Conservation (phyloP, 1,140 invertebrate species). For the Drosophila setifemur region DNA sequence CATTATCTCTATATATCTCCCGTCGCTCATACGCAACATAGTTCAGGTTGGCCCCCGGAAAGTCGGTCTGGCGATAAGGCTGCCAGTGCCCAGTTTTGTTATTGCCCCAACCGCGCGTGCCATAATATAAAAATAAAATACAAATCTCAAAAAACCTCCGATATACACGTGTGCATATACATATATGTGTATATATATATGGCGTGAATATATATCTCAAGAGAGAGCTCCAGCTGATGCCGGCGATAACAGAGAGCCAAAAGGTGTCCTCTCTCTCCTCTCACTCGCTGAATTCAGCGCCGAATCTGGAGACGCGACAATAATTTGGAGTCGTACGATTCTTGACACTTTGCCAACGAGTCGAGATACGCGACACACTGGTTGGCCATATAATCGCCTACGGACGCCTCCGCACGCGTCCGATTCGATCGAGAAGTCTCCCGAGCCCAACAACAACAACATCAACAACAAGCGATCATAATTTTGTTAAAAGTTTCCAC, state of each 20-base stretch:
- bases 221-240: constrained; percentile 14
- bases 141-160: constrained; percentile 37
- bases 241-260: constrained; percentile 26
- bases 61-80: constrained; percentile 17
- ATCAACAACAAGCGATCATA: constrained; percentile 1
- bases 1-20: constrained; percentile 19
- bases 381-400: constrained; percentile 24
- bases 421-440: constrained; percentile 1
- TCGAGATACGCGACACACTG: constrained; percentile 15
- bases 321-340: constrained; percentile 34
- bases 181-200: not conserved
- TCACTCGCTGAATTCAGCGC: constrained; percentile 4
- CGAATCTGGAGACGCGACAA: constrained; percentile 8
- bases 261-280: not conserved
- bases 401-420: not conserved
- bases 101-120: constrained; percentile 32
- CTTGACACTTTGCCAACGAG: not conserved
- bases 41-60: constrained; percentile 11
- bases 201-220: not conserved
- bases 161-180: constrained; percentile 11
- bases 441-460: constrained; percentile 1
- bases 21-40: constrained; percentile 18
- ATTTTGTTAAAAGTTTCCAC: constrained; percentile 33
- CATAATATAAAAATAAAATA: constrained; percentile 51
- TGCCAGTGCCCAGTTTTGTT: not conserved